phyloP scores from a whole-genome alignment of 2,888 invertebrate genomes.

The Sinotaia quadrata region DNA sequence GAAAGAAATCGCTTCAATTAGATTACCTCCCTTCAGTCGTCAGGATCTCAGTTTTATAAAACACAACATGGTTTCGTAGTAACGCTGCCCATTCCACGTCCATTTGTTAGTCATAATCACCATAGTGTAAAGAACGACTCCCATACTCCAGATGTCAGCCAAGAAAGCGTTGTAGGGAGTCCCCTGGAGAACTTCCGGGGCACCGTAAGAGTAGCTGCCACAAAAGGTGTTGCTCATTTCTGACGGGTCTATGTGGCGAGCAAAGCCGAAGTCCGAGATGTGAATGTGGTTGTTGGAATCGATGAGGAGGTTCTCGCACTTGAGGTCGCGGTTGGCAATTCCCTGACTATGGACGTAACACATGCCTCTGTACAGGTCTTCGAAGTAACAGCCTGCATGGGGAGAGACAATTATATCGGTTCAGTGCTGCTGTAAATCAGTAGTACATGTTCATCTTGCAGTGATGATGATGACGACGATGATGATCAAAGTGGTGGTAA shows the following conservation, averaged over 20 bases:
- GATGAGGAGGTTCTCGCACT: conserved; percentile 68
- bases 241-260: conserved; percentile 46
- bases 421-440: too few species aligned
- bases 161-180: conserved; percentile 86
- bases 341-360: conserved; percentile 63
- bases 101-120: too few species aligned
- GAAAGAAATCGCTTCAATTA: too few species aligned
- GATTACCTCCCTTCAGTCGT: too few species aligned
- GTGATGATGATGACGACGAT: too few species aligned
- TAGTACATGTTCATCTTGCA: too few species aligned
- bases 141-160: conserved; percentile 91
- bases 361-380: conserved; percentile 60
- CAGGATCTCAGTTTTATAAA: too few species aligned
- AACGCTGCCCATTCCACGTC: too few species aligned
- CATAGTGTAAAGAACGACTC: conserved; percentile 89
- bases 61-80: too few species aligned
- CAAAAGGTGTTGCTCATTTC: conserved; percentile 84
- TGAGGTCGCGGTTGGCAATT: conserved; percentile 68
- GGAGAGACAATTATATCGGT: too few species aligned
- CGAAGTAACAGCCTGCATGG: conserved; percentile 30
- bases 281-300: conserved; percentile 55
- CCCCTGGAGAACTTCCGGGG: conserved; percentile 88
- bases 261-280: conserved; percentile 68
- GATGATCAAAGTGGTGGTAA: too few species aligned
- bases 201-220: conserved; percentile 91